Evolutionary conservation across 2,113 vertebrate genomes (phyloP).

Genomic region (Pygathrix nemaeus): DNA sequence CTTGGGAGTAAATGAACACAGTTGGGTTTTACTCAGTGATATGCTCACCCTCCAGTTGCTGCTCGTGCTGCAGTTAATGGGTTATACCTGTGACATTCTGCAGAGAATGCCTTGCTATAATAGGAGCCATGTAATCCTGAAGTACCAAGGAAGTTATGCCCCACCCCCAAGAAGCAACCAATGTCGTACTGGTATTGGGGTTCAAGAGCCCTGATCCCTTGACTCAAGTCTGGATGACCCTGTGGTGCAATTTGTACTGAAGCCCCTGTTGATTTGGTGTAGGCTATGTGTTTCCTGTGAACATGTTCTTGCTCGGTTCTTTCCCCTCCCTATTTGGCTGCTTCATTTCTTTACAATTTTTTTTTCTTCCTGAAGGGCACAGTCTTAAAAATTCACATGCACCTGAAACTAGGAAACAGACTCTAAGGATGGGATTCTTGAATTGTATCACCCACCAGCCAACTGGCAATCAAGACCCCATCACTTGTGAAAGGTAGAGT

Average conservation of each 20-base stretch:
- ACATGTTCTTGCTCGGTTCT: background rate
- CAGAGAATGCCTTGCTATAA: background rate
- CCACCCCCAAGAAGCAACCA: background rate
- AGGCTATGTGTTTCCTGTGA: background rate
- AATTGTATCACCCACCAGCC: background rate
- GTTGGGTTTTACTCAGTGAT: background rate
- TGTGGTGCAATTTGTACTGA: background rate
- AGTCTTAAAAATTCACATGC: background rate
- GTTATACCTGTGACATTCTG: background rate
- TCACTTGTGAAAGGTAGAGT: background rate
- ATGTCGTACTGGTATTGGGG: no score
- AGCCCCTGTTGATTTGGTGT: background rate
- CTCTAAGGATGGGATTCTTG: background rate
- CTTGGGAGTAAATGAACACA: background rate
- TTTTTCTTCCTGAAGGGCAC: background rate
- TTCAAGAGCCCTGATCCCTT: background rate
- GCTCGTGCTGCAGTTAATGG: background rate
- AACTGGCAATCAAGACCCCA: background rate
- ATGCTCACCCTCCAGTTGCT: background rate
- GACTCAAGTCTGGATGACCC: background rate
- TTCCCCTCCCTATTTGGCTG: background rate
- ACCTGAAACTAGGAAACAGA: background rate
- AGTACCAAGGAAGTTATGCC: background rate
- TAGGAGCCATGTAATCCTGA: background rate
- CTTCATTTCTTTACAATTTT: background rate